Conservation (phyloP, 2,113 vertebrate species). For the Tenrec ecaudatus region DNA sequence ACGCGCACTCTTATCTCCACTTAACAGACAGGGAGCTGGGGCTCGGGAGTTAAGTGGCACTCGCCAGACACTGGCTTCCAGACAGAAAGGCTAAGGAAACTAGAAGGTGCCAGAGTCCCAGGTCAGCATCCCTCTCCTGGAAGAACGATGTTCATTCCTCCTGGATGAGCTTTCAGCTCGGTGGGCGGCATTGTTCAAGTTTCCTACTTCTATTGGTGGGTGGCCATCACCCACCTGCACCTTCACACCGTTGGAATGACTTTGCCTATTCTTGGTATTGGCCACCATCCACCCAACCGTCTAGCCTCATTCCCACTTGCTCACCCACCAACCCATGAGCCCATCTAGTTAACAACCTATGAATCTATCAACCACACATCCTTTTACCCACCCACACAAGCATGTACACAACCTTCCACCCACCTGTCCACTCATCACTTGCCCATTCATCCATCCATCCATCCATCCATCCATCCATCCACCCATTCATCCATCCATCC, state of each 20-base stretch:
- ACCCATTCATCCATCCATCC: too few species aligned
- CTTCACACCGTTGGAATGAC: slow-evolving; percentile 16
- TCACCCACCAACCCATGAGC: background rate
- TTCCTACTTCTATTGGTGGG: slow-evolving; percentile 50
- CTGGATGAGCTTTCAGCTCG: slow-evolving; percentile 15
- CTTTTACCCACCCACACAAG: too few species aligned
- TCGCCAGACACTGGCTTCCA: background rate
- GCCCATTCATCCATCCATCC: background rate
- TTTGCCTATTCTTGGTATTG: background rate
- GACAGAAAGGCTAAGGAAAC: slow-evolving; percentile 28
- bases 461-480: fast-evolving
- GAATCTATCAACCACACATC: too few species aligned
- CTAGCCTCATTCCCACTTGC: background rate
- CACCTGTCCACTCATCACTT: background rate
- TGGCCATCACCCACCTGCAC: background rate
- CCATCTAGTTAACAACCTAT: background rate
- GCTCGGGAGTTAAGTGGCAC: slow-evolving; percentile 21
- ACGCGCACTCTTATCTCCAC: slow-evolving; percentile 34
- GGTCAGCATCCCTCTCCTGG: slow-evolving; percentile 37
- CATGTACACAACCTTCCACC: too few species aligned
- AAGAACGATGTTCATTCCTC: slow-evolving; percentile 29
- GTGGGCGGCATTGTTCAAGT: background rate
- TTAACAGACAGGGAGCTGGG: slow-evolving; percentile 21
- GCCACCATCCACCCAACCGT: background rate
- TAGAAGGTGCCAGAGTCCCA: slow-evolving; percentile 11